Conservation (phyloP, 1,140 invertebrate species). For the Magallana angulata region DNA sequence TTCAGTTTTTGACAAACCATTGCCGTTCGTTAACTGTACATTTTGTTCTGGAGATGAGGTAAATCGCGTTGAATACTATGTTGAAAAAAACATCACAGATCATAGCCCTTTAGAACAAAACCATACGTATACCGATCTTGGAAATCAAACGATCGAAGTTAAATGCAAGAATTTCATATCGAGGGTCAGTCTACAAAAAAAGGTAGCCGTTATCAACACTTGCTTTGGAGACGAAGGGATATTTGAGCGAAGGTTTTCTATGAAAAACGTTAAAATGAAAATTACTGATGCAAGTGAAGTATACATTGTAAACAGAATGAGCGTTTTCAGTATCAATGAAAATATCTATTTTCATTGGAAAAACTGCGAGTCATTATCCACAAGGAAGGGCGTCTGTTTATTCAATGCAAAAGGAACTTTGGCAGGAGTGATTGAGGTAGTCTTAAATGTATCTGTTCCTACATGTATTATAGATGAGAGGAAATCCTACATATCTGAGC, state of each 20-base stretch:
- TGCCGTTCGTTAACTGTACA: not conserved
- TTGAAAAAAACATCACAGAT: not conserved
- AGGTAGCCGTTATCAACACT: not conserved
- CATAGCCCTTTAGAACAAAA: not conserved
- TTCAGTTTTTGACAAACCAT: not conserved
- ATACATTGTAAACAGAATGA: conserved; percentile 18
- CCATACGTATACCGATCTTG: conserved; percentile 10
- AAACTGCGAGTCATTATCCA: not conserved
- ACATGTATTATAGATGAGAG: not conserved
- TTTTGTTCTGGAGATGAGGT: not conserved
- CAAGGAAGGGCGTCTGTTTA: not conserved
- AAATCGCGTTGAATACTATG: not conserved
- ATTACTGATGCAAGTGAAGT: not conserved
- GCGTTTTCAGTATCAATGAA: not conserved
- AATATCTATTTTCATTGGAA: not conserved
- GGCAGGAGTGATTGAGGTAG: not conserved
- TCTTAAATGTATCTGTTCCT: not conserved
- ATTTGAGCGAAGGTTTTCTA: not conserved
- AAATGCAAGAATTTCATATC: not conserved
- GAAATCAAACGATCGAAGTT: not conserved
- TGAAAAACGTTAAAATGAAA: not conserved
- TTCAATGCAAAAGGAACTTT: not conserved
- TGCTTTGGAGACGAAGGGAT: conserved; percentile 3
- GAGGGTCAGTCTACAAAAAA: not conserved
- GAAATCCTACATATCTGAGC: not conserved